Base-by-base conservation (phyloP, 1,140 invertebrate species). In the Conus betulinus region DNA sequence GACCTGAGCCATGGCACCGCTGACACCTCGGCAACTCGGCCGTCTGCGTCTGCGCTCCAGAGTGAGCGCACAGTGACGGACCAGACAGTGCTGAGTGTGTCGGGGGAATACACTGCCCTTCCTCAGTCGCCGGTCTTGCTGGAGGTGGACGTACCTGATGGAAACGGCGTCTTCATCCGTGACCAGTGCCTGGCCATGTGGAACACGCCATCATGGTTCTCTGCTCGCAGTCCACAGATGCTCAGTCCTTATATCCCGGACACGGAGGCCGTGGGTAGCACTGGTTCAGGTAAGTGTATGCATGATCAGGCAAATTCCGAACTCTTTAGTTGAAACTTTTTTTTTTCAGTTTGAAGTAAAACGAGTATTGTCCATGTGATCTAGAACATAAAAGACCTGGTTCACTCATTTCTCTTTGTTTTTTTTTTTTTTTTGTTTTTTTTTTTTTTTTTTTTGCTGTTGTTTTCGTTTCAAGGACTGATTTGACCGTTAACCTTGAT, bases 131-230 rank as follows among this genome's bases (percentile, higher is more conserved):
- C 67, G 11, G 67, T 71, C 17, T 27, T 51, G 25, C 7, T 78
- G 39, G 8, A 17, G 76, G 25, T 51, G 27, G 76, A 78, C 25
- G 7, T 78, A 25, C 8, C 76, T 39, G 76, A 51, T 39, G 25
- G 76, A 8, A 78, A 51, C 27, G 7, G 25, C 8, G 76, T 13
- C 25, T 27, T 78, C 25, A 78, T 51, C 25, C 76, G 25, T 7
- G 76, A 78, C 76, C 76, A 78, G 76, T 78, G 76, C 39, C 76
- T 78, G 76, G 76, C 76, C 76, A 78, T 78, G 76, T 78, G 76
- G 76, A 78, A 78, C 76, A 51, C 76, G 25, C 23, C 71, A 1
- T 71, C 67, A 6, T 71, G 67, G 67, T 71, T 71, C 67, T 71
- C 67, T 71, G 67, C 67, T n/a, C 67, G 67, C 67, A 71, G 67